These are phyloP conservation scores for Tetropium fuscum DNA, from an alignment of 2,888 invertebrate genomes.

Conservation along the genomic window DNA sequence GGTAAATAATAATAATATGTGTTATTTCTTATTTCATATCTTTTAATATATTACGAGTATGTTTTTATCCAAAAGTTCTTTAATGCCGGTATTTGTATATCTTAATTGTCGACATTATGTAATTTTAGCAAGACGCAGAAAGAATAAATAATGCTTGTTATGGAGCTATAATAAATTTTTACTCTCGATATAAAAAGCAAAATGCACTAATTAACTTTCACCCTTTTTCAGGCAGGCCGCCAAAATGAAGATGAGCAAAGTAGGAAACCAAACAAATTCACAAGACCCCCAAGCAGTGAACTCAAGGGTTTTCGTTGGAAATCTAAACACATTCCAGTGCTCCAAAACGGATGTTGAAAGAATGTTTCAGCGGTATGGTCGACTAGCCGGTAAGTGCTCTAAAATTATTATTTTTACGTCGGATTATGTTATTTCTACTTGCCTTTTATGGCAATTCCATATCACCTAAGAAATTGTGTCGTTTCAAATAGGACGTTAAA, in stretches of 20 bases:
- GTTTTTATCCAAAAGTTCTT: no score
- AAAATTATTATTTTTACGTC: constrained; percentile 1
- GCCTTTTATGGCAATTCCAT: not conserved
- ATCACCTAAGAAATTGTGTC: not conserved
- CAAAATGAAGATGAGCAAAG: constrained; percentile 77
- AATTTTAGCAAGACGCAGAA: no score
- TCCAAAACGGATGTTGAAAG: constrained; percentile 83
- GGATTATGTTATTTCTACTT: not conserved
- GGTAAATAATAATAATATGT: no score
- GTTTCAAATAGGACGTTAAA: not conserved
- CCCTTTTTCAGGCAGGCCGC: constrained; percentile 60
- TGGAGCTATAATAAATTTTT: constrained; percentile 21
- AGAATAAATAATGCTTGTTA: no score
- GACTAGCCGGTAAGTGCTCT: constrained; percentile 72
- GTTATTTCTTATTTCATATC: no score
- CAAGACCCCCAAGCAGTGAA: constrained; percentile 83
- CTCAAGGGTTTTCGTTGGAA: constrained; percentile 83
- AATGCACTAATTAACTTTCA: constrained; percentile 40
- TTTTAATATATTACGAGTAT: no score
- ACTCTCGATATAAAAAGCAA: constrained; percentile 27
- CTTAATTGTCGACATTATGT: no score
- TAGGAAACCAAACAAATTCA: constrained; percentile 81
- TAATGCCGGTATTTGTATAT: no score
- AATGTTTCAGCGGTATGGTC: constrained; percentile 81
- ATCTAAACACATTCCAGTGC: constrained; percentile 83